These are phyloP conservation scores for Congeria kusceri DNA, from an alignment of 2,888 invertebrate genomes.

Conservation along the genomic window DNA sequence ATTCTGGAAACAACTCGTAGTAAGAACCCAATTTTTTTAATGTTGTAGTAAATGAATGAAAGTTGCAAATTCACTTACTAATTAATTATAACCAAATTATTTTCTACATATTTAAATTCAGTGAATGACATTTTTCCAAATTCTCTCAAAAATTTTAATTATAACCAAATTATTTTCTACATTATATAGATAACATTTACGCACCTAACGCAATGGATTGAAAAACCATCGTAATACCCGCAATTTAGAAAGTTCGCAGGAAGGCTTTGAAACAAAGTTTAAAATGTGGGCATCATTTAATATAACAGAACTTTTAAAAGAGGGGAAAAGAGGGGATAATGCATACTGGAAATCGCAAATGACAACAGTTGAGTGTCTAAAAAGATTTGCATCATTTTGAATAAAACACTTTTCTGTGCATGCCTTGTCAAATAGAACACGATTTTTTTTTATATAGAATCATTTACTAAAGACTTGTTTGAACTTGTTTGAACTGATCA, in stretches of 20 bases:
- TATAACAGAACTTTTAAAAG: constrained; percentile 12
- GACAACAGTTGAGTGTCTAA: neutral
- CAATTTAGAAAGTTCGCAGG: constrained; percentile 5
- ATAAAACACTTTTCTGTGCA: too few relatives aligned
- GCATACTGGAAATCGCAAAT: neutral
- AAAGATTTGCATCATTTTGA: constrained; percentile 58
- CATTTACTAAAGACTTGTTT: constrained; percentile 41
- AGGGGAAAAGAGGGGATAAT: constrained; percentile 7
- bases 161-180: constrained; percentile 62
- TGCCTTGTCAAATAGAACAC: too few relatives aligned
- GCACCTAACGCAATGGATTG: constrained; percentile 64
- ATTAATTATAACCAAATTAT: too few relatives aligned
- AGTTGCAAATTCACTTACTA: too few relatives aligned
- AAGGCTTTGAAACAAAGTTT: neutral
- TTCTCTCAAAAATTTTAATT: too few relatives aligned
- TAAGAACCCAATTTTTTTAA: too few relatives aligned
- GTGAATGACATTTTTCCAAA: too few relatives aligned
- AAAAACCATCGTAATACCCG: constrained; percentile 32
- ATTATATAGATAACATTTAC: constrained; percentile 58
- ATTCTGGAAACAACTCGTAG: too few relatives aligned
- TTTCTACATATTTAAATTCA: too few relatives aligned
- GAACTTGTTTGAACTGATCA: constrained; percentile 35
- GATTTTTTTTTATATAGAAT: constrained; percentile 60
- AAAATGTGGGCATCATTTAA: constrained; percentile 31
- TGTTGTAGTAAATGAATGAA: too few relatives aligned